Base-by-base conservation (phyloP, 2,113 vertebrate genomes). In the Lethenteron camtschaticum region DNA sequence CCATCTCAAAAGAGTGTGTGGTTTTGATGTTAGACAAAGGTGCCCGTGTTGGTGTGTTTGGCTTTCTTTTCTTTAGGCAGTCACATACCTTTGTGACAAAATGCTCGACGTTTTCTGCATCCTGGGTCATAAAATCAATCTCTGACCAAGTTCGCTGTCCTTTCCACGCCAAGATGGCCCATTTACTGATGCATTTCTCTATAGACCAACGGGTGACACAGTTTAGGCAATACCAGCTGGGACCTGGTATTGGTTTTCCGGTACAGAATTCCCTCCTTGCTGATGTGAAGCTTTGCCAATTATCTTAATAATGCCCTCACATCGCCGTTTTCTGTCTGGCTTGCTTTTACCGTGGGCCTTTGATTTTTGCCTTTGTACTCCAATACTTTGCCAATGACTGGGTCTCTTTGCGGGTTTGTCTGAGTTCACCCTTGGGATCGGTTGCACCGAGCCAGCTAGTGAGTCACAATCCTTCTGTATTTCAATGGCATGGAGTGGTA, bases 21-120 rank as follows among this genome's bases (percentile, higher is more conserved):
- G n/a, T 57, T 73, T 71, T 13, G 73, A 71, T 72, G 73, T 71
- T 70, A 68, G 71, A 56, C 41, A 60, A 74, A 75, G 75, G 76
- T 75, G 75, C 56, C 24, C 2, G n/a, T 68, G 68, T 24, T 68
- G 73, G 60, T 68, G 41, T 66, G 68, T 56, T 56, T 11, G 58
- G 56, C 70, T 20, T 57, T 70, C 72, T 73, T n/a, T n/a, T 24
- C 60, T 57, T 73, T 18, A 72, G n/a, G 55, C 70, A 73, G 14
- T 11, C 18, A 68, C 73, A 73, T 24, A 56, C 71, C 55, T 70
- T 69, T 1, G 56, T 72, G 8, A 73, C 11, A 10, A 56, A 70
- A 8, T 72, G 69, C 9, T 74, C 71, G 13, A 72, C 63, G 9
- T 73, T 71, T 55, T 68, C 56, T 73, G 73, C 69, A 70, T 71